Conservation (phyloP, 2,888 invertebrate genomes). For the Ectobius pallidus region DNA sequence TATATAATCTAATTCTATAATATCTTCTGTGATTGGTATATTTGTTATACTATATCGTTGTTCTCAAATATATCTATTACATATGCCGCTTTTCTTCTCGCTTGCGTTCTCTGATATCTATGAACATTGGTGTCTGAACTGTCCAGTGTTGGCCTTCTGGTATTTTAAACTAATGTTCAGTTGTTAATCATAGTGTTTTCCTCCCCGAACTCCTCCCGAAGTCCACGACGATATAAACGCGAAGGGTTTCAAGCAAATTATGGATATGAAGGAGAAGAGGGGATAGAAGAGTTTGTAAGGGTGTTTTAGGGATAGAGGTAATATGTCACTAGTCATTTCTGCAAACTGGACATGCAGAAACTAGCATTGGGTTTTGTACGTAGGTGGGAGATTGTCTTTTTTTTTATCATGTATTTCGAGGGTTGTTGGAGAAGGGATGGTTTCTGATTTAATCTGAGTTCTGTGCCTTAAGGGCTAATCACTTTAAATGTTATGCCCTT, state of each 20-base stretch:
- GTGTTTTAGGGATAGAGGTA: constrained; percentile 3
- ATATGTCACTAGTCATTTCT: constrained; percentile 35
- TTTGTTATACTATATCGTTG: too few species aligned
- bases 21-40: too few species aligned
- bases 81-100: not conserved
- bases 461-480: constrained; percentile 34
- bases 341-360: constrained; percentile 28
- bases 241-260: constrained; percentile 18
- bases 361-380: constrained; percentile 10
- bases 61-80: too few species aligned
- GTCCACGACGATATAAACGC: not conserved
- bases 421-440: constrained; percentile 6
- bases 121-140: constrained; percentile 10
- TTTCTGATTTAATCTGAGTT: constrained; percentile 30
- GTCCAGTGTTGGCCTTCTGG: constrained; percentile 28
- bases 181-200: constrained; percentile 34
- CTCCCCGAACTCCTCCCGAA: constrained; percentile 3
- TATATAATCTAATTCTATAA: too few species aligned
- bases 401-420: not conserved
- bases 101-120: not conserved
- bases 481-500: constrained; percentile 31
- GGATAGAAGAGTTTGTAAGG: constrained; percentile 6
- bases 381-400: not conserved
- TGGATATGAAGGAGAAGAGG: constrained; percentile 24
- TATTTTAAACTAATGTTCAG: constrained; percentile 35